Base-by-base conservation (phyloP, 2,888 invertebrate species). In the Epinotia brunnichana region DNA sequence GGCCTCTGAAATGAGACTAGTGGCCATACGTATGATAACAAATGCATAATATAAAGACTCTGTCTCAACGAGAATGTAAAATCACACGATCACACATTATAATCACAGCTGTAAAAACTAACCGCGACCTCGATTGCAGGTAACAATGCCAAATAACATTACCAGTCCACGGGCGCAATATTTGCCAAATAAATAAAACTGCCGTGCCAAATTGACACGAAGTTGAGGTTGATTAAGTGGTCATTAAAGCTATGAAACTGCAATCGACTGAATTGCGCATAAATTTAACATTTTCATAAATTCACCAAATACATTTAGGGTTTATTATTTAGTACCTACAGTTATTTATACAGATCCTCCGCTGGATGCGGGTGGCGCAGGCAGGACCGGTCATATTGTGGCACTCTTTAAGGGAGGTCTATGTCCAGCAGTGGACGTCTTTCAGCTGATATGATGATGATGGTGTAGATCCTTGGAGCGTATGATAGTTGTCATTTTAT, bases 71-170 rank as follows among this genome's bases (percentile, higher is more conserved):
- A n/a, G n/a, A 48, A 7, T 48, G 4, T 48, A n/a, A 48, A 48
- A 48, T 48, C 48, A 48, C 48, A n/a, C 48, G 48, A 59, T 35
- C 35, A 59, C 41, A 13, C 39, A 29, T 13, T 53, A 41, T 60
- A 78, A 79, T 77, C 77, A 68, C 76, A 78, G 77, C 74, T 76
- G 78, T 76, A 75, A 76, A 77, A 80, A 80, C 79, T 76, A 77
- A 78, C 78, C 75, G 74, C 75, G 70, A 69, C 60, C 66, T 66
- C 66, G 70, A 72, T 76, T 63, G 57, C 68, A 69, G 61, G 56
- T 59, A 67, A 73, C 73, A 74, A 70, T 69, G 70, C 64, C 56
- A 71, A 69, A 69, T 74, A 73, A 76, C 74, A 78, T 74, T 70
- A 75, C 74, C 69, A 73, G 73, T 70, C 68, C 63, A 35, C 60